A percentile compares a stretch with the other conserved stretches of the same genome.
These are phyloP conservation scores for Hesperia comma DNA, from an alignment of 2,888 invertebrate genomes.

Conservation along the genomic window DNA sequence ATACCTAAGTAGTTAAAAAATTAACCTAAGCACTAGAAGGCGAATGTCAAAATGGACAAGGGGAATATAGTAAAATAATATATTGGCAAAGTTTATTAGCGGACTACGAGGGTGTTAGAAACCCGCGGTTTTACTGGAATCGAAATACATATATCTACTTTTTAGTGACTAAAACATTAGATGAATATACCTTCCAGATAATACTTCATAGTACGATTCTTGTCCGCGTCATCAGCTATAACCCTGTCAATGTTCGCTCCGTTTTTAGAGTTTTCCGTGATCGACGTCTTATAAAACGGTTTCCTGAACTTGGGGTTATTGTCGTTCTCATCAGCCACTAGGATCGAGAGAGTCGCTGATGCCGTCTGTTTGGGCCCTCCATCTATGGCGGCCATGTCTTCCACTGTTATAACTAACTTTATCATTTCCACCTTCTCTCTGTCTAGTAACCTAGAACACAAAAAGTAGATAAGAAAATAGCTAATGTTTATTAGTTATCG, in stretches of 20 bases:
- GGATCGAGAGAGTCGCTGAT: conserved; percentile 88
- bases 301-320: conserved; percentile 93
- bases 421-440: conserved; percentile 93
- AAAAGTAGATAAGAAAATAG: not conserved
- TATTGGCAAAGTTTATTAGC: too few relatives aligned
- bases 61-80: too few relatives aligned
- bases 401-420: conserved; percentile 89
- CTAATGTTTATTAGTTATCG: not conserved
- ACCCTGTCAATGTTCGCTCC: conserved; percentile 91
- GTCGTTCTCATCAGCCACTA: conserved; percentile 94
- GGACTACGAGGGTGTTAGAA: too few relatives aligned
- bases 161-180: too few relatives aligned
- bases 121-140: too few relatives aligned
- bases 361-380: conserved; percentile 88
- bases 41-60: too few relatives aligned
- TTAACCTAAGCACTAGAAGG: too few relatives aligned
- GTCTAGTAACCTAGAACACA: conserved; percentile 88
- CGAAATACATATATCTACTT: too few relatives aligned
- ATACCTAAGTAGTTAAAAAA: too few relatives aligned
- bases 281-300: conserved; percentile 90
- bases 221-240: conserved; percentile 93
- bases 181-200: conserved; percentile 85
- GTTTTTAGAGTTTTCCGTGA: conserved; percentile 94
- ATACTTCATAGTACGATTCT: conserved; percentile 92
- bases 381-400: conserved; percentile 92